A percentile compares a stretch with the other conserved stretches of the same genome.
Conservation (phyloP, 35 echinoderm and acorn worm genomes). For the Patiria miniata region DNA sequence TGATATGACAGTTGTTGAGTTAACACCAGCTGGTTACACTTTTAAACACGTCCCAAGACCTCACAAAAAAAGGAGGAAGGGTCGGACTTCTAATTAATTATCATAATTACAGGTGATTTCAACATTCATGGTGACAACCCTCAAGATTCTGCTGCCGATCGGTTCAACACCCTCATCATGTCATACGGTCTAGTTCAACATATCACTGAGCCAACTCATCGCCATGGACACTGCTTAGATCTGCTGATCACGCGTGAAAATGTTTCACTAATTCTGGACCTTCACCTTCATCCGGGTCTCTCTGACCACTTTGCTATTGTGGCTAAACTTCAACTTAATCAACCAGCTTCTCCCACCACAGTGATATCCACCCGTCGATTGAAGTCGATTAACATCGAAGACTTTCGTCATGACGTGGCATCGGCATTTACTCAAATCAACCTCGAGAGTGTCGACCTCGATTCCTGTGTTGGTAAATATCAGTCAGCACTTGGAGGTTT, state of each 20-base stretch:
- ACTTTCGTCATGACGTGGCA: too few relatives aligned
- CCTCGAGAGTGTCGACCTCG: too few relatives aligned
- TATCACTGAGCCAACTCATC: conserved; percentile 38
- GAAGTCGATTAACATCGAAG: too few relatives aligned
- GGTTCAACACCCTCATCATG: conserved; percentile 16
- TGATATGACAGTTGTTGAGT: neutral
- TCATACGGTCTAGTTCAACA: conserved; percentile 10
- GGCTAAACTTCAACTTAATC: neutral
- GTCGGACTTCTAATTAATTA: conserved; percentile 28
- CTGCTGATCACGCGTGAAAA: conserved; percentile 36
- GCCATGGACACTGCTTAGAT: conserved; percentile 40
- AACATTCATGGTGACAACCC: conserved; percentile 31
- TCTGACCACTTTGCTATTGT: conserved; percentile 50
- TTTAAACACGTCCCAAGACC: conserved; percentile 36
- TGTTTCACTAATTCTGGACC: neutral
- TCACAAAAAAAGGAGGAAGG: neutral
- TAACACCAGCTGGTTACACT: conserved; percentile 1
- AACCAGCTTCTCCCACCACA: neutral
- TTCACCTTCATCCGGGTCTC: conserved; percentile 32
- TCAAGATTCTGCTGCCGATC: conserved; percentile 1
- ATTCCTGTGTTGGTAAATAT: too few relatives aligned
- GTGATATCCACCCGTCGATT: too few relatives aligned
- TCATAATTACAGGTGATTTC: conserved; percentile 37
- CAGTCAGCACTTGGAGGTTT: neutral
- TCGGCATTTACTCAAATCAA: too few relatives aligned